Evolutionary conservation across 2,797 vertebrate genomes (phyloP).

Genomic region (Microhierax caerulescens): DNA sequence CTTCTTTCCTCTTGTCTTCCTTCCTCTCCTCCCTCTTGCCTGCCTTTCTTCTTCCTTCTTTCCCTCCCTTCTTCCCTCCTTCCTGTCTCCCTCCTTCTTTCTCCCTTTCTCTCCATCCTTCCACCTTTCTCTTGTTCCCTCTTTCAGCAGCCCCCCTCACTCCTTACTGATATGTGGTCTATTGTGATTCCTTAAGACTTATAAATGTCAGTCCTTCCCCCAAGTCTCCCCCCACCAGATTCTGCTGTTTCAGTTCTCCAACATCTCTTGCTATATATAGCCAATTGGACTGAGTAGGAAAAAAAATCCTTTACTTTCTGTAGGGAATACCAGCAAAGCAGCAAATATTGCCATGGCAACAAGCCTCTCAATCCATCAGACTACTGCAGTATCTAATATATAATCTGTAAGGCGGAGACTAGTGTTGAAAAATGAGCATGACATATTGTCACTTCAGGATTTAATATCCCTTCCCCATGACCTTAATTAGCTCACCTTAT

Average conservation of each 20-base stretch:
- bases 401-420: conserved; percentile 77
- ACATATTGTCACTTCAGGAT: conserved; percentile 33
- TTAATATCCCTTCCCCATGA: not conserved
- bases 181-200: not conserved
- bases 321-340: conserved; percentile 86
- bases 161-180: not conserved
- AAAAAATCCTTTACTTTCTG: conserved; percentile 75
- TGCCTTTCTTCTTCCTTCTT: not conserved
- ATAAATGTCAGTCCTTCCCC: not conserved
- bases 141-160: not conserved
- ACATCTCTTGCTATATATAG: conserved; percentile 75
- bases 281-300: conserved; percentile 57
- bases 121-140: not conserved
- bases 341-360: conserved; percentile 89
- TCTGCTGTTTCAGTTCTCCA: conserved; percentile 69
- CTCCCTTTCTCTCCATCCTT: not conserved
- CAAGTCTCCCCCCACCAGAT: not conserved
- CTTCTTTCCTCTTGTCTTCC: not conserved
- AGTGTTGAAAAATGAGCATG: conserved; percentile 36
- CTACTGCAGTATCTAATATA: conserved; percentile 76
- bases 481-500: conserved; percentile 45
- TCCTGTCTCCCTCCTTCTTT: too few species aligned
- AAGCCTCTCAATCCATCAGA: conserved; percentile 78
- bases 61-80: rapidly evolving
- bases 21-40: too few species aligned